phyloP scores from a whole-genome alignment of 2,797 vertebrate species.

The Crenuchus spilurus region DNA sequence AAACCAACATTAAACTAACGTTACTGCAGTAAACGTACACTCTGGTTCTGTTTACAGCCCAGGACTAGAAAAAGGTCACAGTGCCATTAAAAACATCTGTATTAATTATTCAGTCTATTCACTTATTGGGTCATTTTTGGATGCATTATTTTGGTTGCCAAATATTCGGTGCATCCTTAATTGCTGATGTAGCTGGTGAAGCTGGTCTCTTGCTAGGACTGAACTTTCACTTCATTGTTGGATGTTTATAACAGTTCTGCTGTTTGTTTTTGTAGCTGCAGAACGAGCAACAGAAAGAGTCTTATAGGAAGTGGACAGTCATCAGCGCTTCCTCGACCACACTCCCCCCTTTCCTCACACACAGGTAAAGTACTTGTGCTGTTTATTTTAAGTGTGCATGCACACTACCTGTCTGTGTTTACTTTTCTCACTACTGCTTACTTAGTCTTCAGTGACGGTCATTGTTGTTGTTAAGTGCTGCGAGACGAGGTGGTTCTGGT shows the following conservation, averaged over 20 bases:
- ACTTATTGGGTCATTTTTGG: too few relatives aligned
- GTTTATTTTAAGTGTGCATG: not conserved
- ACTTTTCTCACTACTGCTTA: not conserved
- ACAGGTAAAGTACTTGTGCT: slow-evolving; percentile 78
- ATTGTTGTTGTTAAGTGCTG: not conserved
- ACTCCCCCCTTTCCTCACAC: slow-evolving; percentile 94
- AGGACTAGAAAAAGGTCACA: too few relatives aligned
- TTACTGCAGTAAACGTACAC: too few relatives aligned
- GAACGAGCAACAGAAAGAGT: slow-evolving; percentile 96
- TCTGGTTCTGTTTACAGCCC: too few relatives aligned
- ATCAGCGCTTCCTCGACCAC: slow-evolving; percentile 90
- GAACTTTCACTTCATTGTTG: not conserved
- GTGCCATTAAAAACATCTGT: too few relatives aligned
- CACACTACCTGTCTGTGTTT: not conserved
- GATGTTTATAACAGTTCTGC: slow-evolving; percentile 36
- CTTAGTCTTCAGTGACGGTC: not conserved
- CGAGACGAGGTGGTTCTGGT: not conserved
- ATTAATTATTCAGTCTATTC: too few relatives aligned
- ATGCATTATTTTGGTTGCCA: too few relatives aligned
- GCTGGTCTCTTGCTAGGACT: too few relatives aligned
- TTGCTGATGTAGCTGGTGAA: too few relatives aligned
- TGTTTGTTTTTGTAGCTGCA: slow-evolving; percentile 84
- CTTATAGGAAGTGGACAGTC: slow-evolving; percentile 94
- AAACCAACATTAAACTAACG: too few relatives aligned
- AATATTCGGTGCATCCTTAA: too few relatives aligned